Evolutionary conservation across 2,888 invertebrate species (phyloP).

Genomic region (Mesopsocus fuscifrons): DNA sequence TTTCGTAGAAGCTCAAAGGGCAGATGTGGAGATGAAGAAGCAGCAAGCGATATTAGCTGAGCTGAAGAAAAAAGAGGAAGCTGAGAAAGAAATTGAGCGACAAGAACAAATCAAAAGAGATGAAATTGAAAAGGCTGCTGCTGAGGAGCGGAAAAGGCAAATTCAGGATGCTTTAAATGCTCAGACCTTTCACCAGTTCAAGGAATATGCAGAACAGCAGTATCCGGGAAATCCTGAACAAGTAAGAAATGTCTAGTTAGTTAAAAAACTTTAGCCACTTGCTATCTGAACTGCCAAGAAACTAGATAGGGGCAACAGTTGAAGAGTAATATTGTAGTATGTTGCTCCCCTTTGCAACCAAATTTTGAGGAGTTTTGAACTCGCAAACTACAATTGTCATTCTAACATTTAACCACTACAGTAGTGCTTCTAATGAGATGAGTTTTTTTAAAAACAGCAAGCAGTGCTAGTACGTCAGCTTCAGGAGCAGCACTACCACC

Average conservation of each 20-base stretch:
- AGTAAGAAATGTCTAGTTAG: too few relatives aligned
- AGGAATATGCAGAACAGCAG: conserved; percentile 87
- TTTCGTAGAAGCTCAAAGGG: conserved; percentile 76
- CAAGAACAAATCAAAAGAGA: conserved; percentile 40
- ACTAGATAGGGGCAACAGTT: too few relatives aligned
- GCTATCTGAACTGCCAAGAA: too few relatives aligned
- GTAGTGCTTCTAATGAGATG: too few relatives aligned
- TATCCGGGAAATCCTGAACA: conserved; percentile 37
- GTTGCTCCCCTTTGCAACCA: not conserved
- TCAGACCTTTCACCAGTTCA: conserved; percentile 79
- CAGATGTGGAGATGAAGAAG: conserved; percentile 58
- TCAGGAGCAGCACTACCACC: conserved; percentile 97
- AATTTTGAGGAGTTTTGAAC: not conserved
- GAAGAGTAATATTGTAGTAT: too few relatives aligned
- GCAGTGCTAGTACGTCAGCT: conserved; percentile 81
- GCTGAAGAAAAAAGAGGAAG: conserved; percentile 25
- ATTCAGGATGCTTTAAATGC: conserved; percentile 94
- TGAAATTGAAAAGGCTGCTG: conserved; percentile 38
- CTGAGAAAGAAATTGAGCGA: conserved; percentile 37
- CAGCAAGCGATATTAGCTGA: conserved; percentile 37
- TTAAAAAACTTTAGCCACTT: too few relatives aligned
- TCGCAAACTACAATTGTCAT: not conserved
- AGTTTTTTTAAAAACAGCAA: conserved; percentile 39
- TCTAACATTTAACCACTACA: not conserved
- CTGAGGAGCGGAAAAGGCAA: conserved; percentile 33